Evolutionary conservation across 2,113 vertebrate species (phyloP), one percentile per base, ranked within the genome.

Genomic region (Cathartes aura): DNA sequence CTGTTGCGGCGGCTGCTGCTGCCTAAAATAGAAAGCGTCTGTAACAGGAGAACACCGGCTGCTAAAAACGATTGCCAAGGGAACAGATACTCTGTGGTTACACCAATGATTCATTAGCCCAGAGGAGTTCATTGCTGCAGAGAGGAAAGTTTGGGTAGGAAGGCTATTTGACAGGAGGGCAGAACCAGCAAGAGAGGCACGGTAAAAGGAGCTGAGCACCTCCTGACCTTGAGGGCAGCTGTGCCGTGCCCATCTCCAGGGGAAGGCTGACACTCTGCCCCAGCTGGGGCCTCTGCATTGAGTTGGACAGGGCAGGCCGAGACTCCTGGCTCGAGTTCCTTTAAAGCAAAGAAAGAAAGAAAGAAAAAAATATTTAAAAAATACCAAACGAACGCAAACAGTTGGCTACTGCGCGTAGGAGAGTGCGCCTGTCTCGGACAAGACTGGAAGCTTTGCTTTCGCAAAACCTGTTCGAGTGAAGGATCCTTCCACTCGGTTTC

Each of bases 311-410:
- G 82, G 99, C 97, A 91, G 99, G 98, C 48, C 99, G 98, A 58
- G 99, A 97, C 64, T 99, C 99, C 98, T 99, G 99, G 97, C 97
- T 98, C 3, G 99, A 98, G 94, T 99, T 99, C 98, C 99, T 99
- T 98, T 17, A 29, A 85, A 63, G 66, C 15, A 93, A 95, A 92
- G 17, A 56, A 24, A 71, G 19, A 29, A 62, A 74, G 32, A 73
- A 32, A 15, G 73, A 19, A 36, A 15, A 27, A 50, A 15, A 8
- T 26, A 12, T 34, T 68, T 23, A 3, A 82, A 26, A 85, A 17
- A 8, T 8, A 68, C 27, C 62, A 52, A 5, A 17, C 8, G 9
- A 53, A 29, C 81, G 70, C 24, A 14, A 43, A 43, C 4, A 19
- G 60, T 10, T 30, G 67, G 34, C 21, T 63, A 3, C 47, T 74